Evolutionary conservation across 37 sponge, comb jelly and placozoan genomes (phyloP).

Genomic region (Haliclona indistincta): DNA sequence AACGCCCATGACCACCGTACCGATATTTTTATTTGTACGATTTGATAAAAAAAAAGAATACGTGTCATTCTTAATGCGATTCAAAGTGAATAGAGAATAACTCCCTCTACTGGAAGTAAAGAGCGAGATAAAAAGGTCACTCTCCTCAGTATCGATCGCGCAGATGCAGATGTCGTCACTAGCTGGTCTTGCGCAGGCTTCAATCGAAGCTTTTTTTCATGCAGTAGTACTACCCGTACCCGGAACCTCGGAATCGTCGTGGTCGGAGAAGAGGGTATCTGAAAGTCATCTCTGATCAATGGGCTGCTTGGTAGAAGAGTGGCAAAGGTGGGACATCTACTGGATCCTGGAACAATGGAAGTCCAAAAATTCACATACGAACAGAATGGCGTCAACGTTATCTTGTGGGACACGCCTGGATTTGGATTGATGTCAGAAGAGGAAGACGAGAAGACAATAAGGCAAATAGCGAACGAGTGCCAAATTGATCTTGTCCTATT

Average conservation of each 20-base stretch:
- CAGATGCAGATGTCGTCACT: too few species aligned
- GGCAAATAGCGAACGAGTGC: background rate
- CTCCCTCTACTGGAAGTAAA: too few species aligned
- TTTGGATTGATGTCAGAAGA: background rate
- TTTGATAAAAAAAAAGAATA: too few species aligned
- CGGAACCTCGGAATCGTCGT: background rate
- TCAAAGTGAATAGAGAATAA: too few species aligned
- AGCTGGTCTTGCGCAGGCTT: too few species aligned
- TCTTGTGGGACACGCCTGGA: slow-evolving; percentile 2
- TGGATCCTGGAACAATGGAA: background rate
- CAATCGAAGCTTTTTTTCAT: too few species aligned
- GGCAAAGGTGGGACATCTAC: background rate
- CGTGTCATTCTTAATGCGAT: too few species aligned
- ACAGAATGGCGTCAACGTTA: background rate
- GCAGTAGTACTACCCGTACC: too few species aligned
- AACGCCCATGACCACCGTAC: too few species aligned
- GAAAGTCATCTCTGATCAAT: slow-evolving; percentile 9
- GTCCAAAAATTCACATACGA: background rate
- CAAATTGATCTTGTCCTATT: background rate
- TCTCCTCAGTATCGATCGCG: too few species aligned
- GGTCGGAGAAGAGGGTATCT: background rate
- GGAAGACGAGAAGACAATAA: slow-evolving; percentile 6
- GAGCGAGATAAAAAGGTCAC: too few species aligned
- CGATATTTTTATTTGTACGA: too few species aligned
- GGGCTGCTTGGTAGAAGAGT: background rate